These are phyloP conservation scores for Pseudococcus jackbeardsleyi DNA, from an alignment of 2,888 invertebrate genomes.

Conservation along the genomic window DNA sequence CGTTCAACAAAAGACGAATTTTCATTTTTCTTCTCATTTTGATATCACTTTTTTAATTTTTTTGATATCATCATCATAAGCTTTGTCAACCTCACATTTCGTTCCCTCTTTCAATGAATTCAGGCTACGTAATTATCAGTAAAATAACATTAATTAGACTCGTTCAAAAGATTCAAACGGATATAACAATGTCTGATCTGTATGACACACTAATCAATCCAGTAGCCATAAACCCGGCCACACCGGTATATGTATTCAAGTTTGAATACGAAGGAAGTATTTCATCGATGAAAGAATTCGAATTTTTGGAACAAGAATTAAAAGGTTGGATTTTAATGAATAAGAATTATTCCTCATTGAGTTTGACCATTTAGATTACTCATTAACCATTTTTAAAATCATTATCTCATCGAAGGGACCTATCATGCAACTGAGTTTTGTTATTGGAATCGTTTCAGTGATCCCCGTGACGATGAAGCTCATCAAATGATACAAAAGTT, in stretches of 20 bases:
- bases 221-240: neutral
- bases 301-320: neutral
- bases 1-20: too few relatives aligned
- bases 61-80: too few relatives aligned
- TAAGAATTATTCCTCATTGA: neutral
- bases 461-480: neutral
- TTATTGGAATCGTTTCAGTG: neutral
- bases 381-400: neutral
- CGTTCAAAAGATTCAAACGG: neutral
- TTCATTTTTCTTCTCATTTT: too few relatives aligned
- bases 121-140: neutral
- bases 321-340: neutral
- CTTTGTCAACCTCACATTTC: too few relatives aligned
- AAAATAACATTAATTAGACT: neutral
- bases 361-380: neutral
- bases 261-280: neutral
- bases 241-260: neutral
- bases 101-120: too few relatives aligned
- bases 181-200: neutral
- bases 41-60: too few relatives aligned
- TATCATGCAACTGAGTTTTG: neutral
- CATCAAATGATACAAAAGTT: neutral
- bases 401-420: slow-evolving; percentile 1
- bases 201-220: neutral
- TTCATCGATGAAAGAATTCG: neutral